A percentile compares a stretch with the other conserved stretches of the same genome.
phyloP scores from a whole-genome alignment of 2,888 invertebrate genomes.

The Melieria crassipennis region DNA sequence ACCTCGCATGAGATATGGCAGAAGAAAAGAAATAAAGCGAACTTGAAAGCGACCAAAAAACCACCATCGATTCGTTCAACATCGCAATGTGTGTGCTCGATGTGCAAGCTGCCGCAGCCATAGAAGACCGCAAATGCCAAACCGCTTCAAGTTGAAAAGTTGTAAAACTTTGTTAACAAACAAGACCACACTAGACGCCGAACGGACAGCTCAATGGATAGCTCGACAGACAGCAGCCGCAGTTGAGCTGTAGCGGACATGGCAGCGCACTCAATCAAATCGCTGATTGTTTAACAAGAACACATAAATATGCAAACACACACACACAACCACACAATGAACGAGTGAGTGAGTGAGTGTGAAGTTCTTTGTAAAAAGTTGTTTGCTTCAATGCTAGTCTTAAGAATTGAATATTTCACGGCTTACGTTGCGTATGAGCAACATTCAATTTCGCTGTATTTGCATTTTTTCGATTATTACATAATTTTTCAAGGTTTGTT shows the following conservation, averaged over 20 bases:
- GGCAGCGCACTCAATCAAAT: too few species aligned
- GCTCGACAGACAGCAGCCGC: neutral
- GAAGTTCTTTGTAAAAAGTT: neutral
- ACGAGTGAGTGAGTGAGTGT: neutral
- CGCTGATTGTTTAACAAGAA: too few species aligned
- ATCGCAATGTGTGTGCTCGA: too few species aligned
- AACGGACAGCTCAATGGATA: too few species aligned
- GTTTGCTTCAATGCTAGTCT: neutral
- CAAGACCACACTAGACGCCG: neutral
- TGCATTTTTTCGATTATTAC: too few species aligned
- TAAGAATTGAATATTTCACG: too few species aligned
- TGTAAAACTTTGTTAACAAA: constrained; percentile 9
- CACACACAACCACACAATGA: too few species aligned
- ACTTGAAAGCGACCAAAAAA: neutral
- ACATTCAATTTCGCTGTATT: too few species aligned
- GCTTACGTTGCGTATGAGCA: too few species aligned
- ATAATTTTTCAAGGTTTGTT: too few species aligned
- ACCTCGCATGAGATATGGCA: neutral
- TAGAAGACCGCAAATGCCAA: constrained; percentile 2
- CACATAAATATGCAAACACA: neutral
- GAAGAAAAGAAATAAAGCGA: neutral
- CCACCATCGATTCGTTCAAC: neutral
- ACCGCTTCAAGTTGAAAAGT: constrained; percentile 6
- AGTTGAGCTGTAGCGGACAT: too few species aligned
- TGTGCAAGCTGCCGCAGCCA: too few species aligned